These are phyloP conservation scores for Apamea monoglypha DNA, from an alignment of 2,888 invertebrate species.

Conservation along the genomic window DNA sequence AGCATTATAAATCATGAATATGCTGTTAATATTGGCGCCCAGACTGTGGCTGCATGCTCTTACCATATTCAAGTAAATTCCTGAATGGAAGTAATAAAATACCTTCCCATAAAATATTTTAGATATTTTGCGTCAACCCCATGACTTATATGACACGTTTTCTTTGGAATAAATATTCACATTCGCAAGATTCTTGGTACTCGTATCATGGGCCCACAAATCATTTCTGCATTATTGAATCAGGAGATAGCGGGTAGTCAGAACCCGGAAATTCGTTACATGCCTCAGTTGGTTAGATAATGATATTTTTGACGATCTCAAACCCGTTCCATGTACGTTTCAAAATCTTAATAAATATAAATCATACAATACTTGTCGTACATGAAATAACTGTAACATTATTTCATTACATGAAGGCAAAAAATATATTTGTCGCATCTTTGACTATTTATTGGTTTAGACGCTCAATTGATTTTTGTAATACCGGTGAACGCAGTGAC, in stretches of 20 bases:
- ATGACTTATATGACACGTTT: slow-evolving; percentile 45
- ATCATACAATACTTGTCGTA: background rate
- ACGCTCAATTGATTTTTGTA: no score
- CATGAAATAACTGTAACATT: background rate
- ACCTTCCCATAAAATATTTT: slow-evolving; percentile 41
- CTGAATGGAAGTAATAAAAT: slow-evolving; percentile 42
- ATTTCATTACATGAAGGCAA: background rate
- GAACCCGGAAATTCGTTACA: slow-evolving; percentile 66
- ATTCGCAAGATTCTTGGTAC: slow-evolving; percentile 58
- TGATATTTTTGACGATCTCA: slow-evolving; percentile 61
- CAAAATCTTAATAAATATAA: background rate
- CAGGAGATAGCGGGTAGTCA: slow-evolving; percentile 70
- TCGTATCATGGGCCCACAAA: slow-evolving; percentile 64
- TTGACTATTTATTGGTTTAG: no score
- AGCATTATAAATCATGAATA: slow-evolving; percentile 22
- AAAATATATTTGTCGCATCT: no score
- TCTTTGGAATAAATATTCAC: slow-evolving; percentile 52
- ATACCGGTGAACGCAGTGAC: no score
- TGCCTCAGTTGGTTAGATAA: slow-evolving; percentile 66
- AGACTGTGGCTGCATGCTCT: slow-evolving; percentile 11
- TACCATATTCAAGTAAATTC: slow-evolving; percentile 31
- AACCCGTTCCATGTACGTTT: background rate
- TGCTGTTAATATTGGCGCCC: slow-evolving; percentile 52
- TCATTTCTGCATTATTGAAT: slow-evolving; percentile 78
- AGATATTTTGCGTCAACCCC: slow-evolving; percentile 28